Conservation (phyloP, 30 jellyfish, hydroid and myxozoan species). For the Aurelia aurita region DNA sequence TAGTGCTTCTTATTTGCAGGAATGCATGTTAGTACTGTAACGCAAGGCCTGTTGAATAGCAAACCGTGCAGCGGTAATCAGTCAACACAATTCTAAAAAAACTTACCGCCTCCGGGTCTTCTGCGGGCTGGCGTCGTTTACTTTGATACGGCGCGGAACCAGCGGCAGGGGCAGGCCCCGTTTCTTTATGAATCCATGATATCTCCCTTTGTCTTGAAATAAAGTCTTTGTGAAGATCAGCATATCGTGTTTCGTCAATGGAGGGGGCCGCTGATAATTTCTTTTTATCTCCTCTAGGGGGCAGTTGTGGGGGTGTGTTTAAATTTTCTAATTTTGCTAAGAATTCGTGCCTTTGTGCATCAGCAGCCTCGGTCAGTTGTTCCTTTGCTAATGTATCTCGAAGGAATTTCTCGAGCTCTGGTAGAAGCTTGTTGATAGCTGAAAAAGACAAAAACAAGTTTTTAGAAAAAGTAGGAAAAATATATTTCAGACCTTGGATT, state of each 20-base stretch:
- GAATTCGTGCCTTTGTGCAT: slow-evolving; percentile 58
- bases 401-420: slow-evolving; percentile 76
- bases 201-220: slow-evolving; percentile 57
- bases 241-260: not conserved
- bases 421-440: slow-evolving; percentile 83
- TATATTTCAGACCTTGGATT: no score
- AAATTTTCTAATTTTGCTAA: slow-evolving; percentile 64
- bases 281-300: slow-evolving; percentile 63
- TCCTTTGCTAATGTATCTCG: slow-evolving; percentile 78
- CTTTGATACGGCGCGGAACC: slow-evolving; percentile 55
- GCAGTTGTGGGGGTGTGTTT: slow-evolving; percentile 79
- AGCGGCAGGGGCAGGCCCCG: slow-evolving; percentile 3
- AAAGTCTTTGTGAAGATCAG: not conserved
- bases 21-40: no score
- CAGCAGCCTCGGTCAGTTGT: slow-evolving; percentile 74
- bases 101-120: slow-evolving; percentile 28
- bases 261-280: slow-evolving; percentile 23
- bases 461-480: not conserved
- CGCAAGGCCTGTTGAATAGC: no score
- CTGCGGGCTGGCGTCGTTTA: slow-evolving; percentile 24
- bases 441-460: slow-evolving; percentile 8
- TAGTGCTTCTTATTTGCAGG: no score
- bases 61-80: no score
- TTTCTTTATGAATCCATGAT: slow-evolving; percentile 34
- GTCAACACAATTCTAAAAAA: no score